These are phyloP conservation scores for Aphelenchoides besseyi DNA, from an alignment of 1,140 invertebrate species.

Conservation along the genomic window DNA sequence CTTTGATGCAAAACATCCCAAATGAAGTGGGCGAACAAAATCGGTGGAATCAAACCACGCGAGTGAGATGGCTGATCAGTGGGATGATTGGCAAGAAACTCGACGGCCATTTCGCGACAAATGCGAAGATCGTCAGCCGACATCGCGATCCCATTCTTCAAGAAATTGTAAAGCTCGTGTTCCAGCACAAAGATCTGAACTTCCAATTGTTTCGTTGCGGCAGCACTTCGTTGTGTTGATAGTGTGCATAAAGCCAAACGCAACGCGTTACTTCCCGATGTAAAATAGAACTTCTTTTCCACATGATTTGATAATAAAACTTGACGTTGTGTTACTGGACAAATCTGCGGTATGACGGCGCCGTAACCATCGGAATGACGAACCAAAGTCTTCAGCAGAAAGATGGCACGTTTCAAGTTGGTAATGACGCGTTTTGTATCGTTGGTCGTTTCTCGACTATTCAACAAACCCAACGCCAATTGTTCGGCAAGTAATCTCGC, in stretches of 20 bases:
- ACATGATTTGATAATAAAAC: neutral
- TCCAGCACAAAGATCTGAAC: conserved; percentile 44
- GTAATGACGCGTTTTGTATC: conserved; percentile 16
- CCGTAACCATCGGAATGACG: neutral
- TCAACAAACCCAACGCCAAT: conserved; percentile 27
- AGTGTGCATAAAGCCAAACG: conserved; percentile 29
- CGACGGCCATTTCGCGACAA: conserved; percentile 26
- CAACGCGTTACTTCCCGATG: conserved; percentile 12
- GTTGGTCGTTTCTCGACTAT: neutral
- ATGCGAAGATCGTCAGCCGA: conserved; percentile 14
- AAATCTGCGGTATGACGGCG: conserved; percentile 11
- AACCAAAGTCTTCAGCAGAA: conserved; percentile 28
- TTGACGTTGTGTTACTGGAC: conserved; percentile 15
- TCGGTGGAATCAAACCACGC: conserved; percentile 24
- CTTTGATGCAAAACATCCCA: conserved; percentile 28
- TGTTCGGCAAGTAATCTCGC: conserved; percentile 27
- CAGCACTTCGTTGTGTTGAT: conserved; percentile 32
- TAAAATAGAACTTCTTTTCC: neutral
- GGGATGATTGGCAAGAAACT: conserved; percentile 16
- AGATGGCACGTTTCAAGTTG: conserved; percentile 27
- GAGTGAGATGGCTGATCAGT: neutral
- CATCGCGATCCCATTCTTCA: neutral
- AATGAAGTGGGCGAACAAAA: conserved; percentile 36
- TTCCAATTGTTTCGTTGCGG: conserved; percentile 42
- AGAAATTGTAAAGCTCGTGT: neutral